phyloP scores from a whole-genome alignment of 2,888 invertebrate species.

The Nomada flava region DNA sequence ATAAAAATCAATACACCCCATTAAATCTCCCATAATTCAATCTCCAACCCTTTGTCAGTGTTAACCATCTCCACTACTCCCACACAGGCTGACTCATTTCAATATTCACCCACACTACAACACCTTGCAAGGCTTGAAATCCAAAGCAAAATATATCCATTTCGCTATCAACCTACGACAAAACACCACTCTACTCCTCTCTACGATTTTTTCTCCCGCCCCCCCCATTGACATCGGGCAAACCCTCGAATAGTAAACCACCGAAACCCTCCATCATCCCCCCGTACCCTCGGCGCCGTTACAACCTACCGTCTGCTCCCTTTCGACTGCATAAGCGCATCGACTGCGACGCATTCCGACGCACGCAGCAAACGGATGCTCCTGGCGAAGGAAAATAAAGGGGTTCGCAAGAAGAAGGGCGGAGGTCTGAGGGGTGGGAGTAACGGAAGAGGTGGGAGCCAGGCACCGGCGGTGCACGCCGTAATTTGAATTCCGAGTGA shows the following conservation, averaged over 20 bases:
- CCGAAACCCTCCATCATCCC: neutral
- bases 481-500: constrained; percentile 81
- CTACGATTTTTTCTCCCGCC: too few species aligned
- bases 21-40: too few species aligned
- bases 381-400: constrained; percentile 48
- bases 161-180: too few species aligned
- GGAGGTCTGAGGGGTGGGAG: constrained; percentile 1
- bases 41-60: too few species aligned
- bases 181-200: too few species aligned
- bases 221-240: too few species aligned
- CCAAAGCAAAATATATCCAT: too few species aligned
- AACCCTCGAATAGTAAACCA: neutral
- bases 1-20: too few species aligned
- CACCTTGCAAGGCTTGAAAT: too few species aligned
- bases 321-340: constrained; percentile 39
- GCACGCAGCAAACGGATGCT: constrained; percentile 39
- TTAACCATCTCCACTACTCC: too few species aligned
- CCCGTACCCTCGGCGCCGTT: neutral
- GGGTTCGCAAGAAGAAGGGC: constrained; percentile 34
- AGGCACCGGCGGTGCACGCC: constrained; percentile 56
- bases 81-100: too few species aligned
- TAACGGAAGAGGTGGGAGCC: constrained; percentile 51
- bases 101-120: too few species aligned
- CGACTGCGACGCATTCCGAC: constrained; percentile 54
- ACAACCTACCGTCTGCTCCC: constrained; percentile 11